Evolutionary conservation across 1,140 invertebrate genomes (phyloP), one percentile per base, ranked within the genome.

Genomic region (Charaxes varanes): DNA sequence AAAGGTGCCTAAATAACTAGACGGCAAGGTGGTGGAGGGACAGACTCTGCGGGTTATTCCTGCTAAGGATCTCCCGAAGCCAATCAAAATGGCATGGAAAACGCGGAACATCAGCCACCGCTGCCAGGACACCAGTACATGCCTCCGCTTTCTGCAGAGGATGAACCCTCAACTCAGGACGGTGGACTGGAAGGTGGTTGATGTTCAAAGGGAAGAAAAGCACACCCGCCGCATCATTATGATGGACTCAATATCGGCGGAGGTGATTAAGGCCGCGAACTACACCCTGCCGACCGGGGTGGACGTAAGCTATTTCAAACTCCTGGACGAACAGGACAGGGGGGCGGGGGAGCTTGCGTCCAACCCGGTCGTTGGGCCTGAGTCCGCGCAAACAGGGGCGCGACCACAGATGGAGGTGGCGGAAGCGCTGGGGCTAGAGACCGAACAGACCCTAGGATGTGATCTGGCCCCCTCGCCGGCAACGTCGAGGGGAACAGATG

Each of bases 51-150:
- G n/a, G n/a, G n/a, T n/a, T n/a, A n/a, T n/a, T n/a, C n/a, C n/a
- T n/a, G n/a, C n/a, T n/a, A n/a, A n/a, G n/a, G n/a, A n/a, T n/a
- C n/a, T n/a, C n/a, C n/a, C n/a, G 35, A 38, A 10, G 40, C 35
- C 17, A 38, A 26, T 8, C 28, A 38, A 33, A 46, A 46, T 19
- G 18, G 7, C 7, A 7, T 19, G 18, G 18, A 19, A 19, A 7
- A 19, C 18, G 7, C 4, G 18, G 7, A 19, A 19, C 18, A 7
- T 19, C 18, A 4, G 4, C 7, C 18, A n/a, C n/a, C n/a, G n/a
- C n/a, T n/a, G n/a, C 7, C 4, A 19, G 7, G 4, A 7, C 4
- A 19, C 7, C 18, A 19, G 4, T 7, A 7, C 4, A 19, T 19
- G 18, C 7, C 18, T 19, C 4, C 18, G 4, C 4, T 19, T 19